These are phyloP conservation scores for Nematopogon swammerdamellus DNA, from an alignment of 2,888 invertebrate species.

Conservation along the genomic window DNA sequence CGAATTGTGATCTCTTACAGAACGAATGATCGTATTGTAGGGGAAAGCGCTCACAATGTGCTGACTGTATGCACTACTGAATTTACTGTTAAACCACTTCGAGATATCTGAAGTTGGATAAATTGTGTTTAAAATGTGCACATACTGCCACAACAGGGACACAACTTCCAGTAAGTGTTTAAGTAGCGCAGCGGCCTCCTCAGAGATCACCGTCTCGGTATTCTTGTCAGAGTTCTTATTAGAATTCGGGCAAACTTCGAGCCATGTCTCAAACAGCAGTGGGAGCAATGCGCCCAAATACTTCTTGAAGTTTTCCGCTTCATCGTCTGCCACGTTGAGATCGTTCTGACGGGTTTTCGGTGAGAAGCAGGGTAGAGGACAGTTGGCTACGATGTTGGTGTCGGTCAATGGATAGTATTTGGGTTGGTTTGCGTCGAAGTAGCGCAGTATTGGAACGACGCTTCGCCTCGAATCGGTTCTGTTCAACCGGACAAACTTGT, in stretches of 20 bases:
- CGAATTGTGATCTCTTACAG: slow-evolving; percentile 21
- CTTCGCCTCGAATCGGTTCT: slow-evolving; percentile 18
- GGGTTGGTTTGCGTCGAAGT: slow-evolving; percentile 23
- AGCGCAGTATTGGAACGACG: slow-evolving; percentile 14
- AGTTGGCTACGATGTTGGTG: slow-evolving; percentile 27
- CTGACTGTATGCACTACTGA: slow-evolving; percentile 48
- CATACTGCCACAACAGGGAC: slow-evolving; percentile 52
- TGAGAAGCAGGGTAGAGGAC: slow-evolving; percentile 37
- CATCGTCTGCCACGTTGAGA: slow-evolving; percentile 24
- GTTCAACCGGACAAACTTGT: slow-evolving; percentile 29
- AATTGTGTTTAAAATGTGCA: slow-evolving; percentile 27
- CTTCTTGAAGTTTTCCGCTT: slow-evolving; percentile 50
- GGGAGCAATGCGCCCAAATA: slow-evolving; percentile 71
- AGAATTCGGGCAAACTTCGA: slow-evolving; percentile 66
- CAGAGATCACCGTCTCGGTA: slow-evolving; percentile 49
- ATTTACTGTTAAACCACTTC: slow-evolving; percentile 49
- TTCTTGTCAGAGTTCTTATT: slow-evolving; percentile 23
- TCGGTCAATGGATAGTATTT: slow-evolving; percentile 32
- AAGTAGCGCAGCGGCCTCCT: slow-evolving; percentile 63
- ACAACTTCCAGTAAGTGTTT: slow-evolving; percentile 63
- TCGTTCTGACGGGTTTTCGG: slow-evolving; percentile 30
- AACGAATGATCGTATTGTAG: slow-evolving; percentile 43
- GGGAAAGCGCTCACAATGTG: slow-evolving; percentile 59
- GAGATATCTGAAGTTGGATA: slow-evolving; percentile 36
- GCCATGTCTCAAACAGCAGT: slow-evolving; percentile 78